These are phyloP conservation scores for Phenacoccus solenopsis DNA, from an alignment of 1,140 invertebrate genomes.

Conservation along the genomic window DNA sequence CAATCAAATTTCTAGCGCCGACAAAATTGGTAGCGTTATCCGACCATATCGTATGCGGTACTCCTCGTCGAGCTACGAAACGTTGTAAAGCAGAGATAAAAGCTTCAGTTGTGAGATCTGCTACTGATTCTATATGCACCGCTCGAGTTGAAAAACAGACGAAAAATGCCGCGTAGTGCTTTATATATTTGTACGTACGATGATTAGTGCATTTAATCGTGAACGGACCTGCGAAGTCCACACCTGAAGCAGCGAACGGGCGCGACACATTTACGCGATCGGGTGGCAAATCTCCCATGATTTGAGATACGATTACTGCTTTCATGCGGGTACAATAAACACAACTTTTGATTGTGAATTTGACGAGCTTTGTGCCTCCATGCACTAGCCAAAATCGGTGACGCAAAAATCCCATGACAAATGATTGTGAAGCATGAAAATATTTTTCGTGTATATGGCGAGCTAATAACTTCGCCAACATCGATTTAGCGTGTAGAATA, in stretches of 20 bases:
- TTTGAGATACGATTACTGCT: slow-evolving; percentile 17
- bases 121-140: slow-evolving; percentile 29
- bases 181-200: slow-evolving; percentile 23
- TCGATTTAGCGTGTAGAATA: slow-evolving; percentile 27
- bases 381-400: slow-evolving; percentile 24
- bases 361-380: slow-evolving; percentile 22
- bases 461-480: slow-evolving; percentile 25
- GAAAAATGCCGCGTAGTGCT: slow-evolving; percentile 27
- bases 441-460: slow-evolving; percentile 24
- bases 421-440: slow-evolving; percentile 25
- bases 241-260: slow-evolving; percentile 27
- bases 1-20: neutral
- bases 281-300: slow-evolving; percentile 33
- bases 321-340: slow-evolving; percentile 23
- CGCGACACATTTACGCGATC: slow-evolving; percentile 25
- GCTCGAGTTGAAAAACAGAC: slow-evolving; percentile 24
- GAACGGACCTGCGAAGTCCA: slow-evolving; percentile 33
- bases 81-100: slow-evolving; percentile 32
- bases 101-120: slow-evolving; percentile 22
- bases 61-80: slow-evolving; percentile 33
- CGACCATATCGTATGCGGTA: slow-evolving; percentile 28
- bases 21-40: slow-evolving; percentile 34
- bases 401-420: slow-evolving; percentile 20
- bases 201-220: slow-evolving; percentile 25
- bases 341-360: slow-evolving; percentile 20